These are phyloP conservation scores for Trichonephila clavipes DNA, from an alignment of 1,140 invertebrate genomes.

Conservation along the genomic window DNA sequence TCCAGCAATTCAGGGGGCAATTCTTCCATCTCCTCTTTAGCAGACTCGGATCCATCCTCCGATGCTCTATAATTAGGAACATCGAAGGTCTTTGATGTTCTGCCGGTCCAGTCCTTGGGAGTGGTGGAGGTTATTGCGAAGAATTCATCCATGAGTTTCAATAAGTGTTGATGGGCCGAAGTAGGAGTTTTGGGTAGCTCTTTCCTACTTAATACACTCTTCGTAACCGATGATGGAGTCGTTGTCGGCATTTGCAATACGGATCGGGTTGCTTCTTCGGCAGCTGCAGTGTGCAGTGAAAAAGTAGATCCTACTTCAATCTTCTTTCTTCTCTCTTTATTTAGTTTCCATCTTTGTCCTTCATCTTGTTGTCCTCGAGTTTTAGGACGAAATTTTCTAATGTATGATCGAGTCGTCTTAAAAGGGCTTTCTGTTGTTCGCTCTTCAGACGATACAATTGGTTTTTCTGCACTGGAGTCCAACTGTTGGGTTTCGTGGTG, in stretches of 20 bases:
- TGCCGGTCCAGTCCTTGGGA: background rate
- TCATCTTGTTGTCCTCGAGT: background rate
- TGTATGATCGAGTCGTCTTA: constrained; percentile 43
- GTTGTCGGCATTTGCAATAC: constrained; percentile 28
- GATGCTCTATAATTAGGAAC: constrained; percentile 41
- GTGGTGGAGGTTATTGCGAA: constrained; percentile 57
- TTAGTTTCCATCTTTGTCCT: constrained; percentile 41
- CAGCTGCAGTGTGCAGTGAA: background rate
- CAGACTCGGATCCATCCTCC: constrained; percentile 63
- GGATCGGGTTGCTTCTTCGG: background rate
- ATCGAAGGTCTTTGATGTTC: background rate
- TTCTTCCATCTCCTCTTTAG: constrained; percentile 55
- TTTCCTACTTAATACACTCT: background rate
- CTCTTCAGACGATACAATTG: background rate
- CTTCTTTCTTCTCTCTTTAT: constrained; percentile 19
- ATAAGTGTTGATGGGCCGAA: constrained; percentile 63
- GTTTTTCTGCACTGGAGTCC: background rate
- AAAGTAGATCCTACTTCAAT: constrained; percentile 64
- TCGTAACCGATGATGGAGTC: background rate
- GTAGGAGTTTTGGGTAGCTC: background rate
- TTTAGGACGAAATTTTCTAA: background rate
- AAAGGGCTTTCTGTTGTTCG: constrained; percentile 41
- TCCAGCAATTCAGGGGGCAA: constrained; percentile 61
- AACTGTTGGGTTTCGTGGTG: background rate
- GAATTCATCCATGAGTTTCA: constrained; percentile 73